Percentiles rank a stretch among this genome's conserved stretches.
phyloP scores from a whole-genome alignment of 2,797 vertebrate genomes.

The Spea hammondii region DNA sequence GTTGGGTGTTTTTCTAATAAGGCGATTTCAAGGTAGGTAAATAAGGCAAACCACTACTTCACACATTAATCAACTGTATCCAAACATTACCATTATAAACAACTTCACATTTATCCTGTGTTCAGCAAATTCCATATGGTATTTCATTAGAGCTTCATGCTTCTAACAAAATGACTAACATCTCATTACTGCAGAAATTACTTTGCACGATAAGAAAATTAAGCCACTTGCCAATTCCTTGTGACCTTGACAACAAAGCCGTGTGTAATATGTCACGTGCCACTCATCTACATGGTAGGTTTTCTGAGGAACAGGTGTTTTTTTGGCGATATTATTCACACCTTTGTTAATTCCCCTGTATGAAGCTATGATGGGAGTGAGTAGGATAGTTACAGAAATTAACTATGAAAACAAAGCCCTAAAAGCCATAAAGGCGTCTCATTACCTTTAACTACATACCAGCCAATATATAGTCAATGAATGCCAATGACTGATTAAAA shows the following conservation, averaged over 20 bases:
- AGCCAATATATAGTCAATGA: no score
- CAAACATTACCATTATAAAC: conserved; percentile 28
- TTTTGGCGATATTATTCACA: no score
- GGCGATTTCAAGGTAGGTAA: not conserved
- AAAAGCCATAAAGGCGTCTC: no score
- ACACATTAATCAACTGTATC: not conserved
- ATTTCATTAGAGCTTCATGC: conserved; percentile 35
- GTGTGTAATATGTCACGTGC: conserved; percentile 21
- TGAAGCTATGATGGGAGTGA: no score
- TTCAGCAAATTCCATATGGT: conserved; percentile 24
- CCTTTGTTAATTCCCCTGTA: no score
- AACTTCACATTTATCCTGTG: conserved; percentile 20
- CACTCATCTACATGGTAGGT: not conserved
- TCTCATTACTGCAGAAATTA: conserved; percentile 38
- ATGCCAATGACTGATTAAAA: no score
- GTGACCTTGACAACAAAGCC: conserved; percentile 44
- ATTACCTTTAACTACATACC: no score
- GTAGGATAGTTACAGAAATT: no score
- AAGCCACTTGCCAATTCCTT: conserved; percentile 46
- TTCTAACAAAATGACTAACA: conserved; percentile 30
- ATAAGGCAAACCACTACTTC: not conserved
- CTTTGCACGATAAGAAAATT: conserved; percentile 47
- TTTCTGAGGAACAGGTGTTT: not conserved
- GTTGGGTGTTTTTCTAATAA: not conserved
- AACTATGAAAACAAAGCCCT: no score